Conservation (phyloP, 30 jellyfish, hydroid and myxozoan genomes). For the Aurelia aurita region DNA sequence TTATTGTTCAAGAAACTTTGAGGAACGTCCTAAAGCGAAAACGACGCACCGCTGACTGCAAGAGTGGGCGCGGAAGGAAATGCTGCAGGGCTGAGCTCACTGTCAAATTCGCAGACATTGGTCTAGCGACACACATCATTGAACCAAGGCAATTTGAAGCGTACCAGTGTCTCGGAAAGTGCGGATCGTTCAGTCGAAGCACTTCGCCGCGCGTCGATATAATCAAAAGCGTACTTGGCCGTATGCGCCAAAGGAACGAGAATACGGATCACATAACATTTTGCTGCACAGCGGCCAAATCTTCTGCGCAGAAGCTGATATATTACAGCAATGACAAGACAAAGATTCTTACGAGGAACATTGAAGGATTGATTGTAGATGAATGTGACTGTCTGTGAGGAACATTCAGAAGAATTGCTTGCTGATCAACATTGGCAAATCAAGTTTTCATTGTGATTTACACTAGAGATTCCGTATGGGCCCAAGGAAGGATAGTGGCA, state of each 20-base stretch:
- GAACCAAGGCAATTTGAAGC: slow-evolving; percentile 72
- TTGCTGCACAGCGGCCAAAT: slow-evolving; percentile 66
- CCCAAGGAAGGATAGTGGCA: no score
- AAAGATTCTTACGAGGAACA: slow-evolving; percentile 14
- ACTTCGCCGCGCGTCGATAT: slow-evolving; percentile 60
- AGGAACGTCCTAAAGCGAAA: slow-evolving; percentile 2
- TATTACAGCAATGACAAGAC: slow-evolving; percentile 54
- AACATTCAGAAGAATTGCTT: no score
- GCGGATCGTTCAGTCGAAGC: slow-evolving; percentile 60
- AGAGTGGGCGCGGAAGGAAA: neutral
- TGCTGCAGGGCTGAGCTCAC: slow-evolving; percentile 60
- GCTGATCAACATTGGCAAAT: no score
- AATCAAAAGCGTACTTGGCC: slow-evolving; percentile 41
- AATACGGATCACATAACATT: slow-evolving; percentile 50
- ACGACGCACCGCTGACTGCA: slow-evolving; percentile 54
- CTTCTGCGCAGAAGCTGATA: slow-evolving; percentile 61
- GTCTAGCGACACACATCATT: slow-evolving; percentile 40
- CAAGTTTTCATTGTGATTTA: no score
- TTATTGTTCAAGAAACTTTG: slow-evolving; percentile 35
- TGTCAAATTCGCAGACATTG: slow-evolving; percentile 55
- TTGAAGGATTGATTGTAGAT: slow-evolving; percentile 54
- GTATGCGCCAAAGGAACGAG: slow-evolving; percentile 23
- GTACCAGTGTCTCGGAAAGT: slow-evolving; percentile 57
- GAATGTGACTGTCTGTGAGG: slow-evolving; percentile 57
- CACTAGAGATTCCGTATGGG: no score